These are phyloP conservation scores for Alca torda DNA, from an alignment of 2,797 vertebrate genomes.

Conservation along the genomic window DNA sequence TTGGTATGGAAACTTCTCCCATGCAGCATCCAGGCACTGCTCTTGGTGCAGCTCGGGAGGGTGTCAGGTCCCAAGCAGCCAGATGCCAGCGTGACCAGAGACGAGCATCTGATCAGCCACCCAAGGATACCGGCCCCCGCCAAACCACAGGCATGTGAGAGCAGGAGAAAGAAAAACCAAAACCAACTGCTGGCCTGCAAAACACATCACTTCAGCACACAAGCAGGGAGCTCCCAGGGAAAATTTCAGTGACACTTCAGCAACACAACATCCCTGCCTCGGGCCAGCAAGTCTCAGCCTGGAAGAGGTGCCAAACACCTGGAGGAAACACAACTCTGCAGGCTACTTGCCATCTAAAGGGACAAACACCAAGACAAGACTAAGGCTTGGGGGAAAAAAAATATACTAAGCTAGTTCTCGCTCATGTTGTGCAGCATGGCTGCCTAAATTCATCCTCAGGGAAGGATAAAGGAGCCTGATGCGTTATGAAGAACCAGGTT, in stretches of 20 bases:
- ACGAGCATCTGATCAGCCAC: not conserved
- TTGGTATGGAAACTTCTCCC: not conserved
- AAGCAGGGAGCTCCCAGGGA: not conserved
- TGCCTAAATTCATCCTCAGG: not conserved
- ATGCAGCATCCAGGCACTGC: not conserved
- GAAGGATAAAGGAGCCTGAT: not conserved
- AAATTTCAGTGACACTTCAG: not conserved
- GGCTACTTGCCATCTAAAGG: not conserved
- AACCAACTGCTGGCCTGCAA: not conserved
- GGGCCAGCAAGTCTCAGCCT: not conserved
- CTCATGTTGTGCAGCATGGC: accelerated
- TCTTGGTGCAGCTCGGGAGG: not conserved
- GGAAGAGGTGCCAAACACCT: not conserved
- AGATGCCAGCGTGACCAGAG: not conserved
- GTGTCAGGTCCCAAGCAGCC: not conserved
- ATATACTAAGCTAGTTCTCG: not conserved
- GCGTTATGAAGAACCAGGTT: not conserved
- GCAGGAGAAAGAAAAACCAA: not conserved
- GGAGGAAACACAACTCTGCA: not conserved
- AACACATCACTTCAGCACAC: not conserved
- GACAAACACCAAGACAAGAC: not conserved
- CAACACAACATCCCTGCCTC: not conserved
- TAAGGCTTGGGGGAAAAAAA: not conserved
- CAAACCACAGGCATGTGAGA: not conserved
- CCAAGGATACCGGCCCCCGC: not conserved